phyloP scores from a whole-genome alignment of 2,888 invertebrate species.

The Chaetoderma sp. region DNA sequence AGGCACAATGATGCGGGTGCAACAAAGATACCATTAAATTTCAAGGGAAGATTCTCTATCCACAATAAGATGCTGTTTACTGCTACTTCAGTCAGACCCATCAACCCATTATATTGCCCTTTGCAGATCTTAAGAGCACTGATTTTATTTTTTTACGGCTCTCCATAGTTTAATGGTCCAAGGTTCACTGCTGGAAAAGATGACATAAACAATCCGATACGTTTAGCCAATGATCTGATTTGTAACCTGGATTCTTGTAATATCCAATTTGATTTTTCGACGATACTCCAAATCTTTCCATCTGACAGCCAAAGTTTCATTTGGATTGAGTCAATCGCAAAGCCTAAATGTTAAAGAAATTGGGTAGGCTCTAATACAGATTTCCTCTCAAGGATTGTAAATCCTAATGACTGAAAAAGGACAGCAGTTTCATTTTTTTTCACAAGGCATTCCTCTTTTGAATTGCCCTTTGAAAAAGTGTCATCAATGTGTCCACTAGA shows the following conservation, averaged over 20 bases:
- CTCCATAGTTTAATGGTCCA: background rate
- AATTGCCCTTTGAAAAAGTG: background rate
- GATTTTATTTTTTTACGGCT: background rate
- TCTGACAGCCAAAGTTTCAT: background rate
- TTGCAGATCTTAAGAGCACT: background rate
- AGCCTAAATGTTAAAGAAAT: background rate
- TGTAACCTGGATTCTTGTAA: background rate
- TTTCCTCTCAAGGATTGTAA: background rate
- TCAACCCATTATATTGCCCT: background rate
- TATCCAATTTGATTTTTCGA: background rate
- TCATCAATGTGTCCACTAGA: background rate
- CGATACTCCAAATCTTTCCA: background rate
- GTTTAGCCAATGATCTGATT: background rate
- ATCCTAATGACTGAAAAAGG: background rate
- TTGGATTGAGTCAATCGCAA: background rate
- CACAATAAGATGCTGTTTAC: background rate
- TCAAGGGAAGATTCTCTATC: background rate
- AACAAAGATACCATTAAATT: background rate
- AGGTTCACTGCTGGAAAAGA: background rate
- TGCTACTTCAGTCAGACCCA: background rate
- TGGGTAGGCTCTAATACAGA: background rate
- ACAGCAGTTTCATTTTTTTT: background rate
- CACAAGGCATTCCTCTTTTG: background rate
- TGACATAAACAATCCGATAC: background rate
- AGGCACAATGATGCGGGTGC: background rate